Conservation (phyloP, 2,888 invertebrate genomes). For the Aproaerema taeniolella region DNA sequence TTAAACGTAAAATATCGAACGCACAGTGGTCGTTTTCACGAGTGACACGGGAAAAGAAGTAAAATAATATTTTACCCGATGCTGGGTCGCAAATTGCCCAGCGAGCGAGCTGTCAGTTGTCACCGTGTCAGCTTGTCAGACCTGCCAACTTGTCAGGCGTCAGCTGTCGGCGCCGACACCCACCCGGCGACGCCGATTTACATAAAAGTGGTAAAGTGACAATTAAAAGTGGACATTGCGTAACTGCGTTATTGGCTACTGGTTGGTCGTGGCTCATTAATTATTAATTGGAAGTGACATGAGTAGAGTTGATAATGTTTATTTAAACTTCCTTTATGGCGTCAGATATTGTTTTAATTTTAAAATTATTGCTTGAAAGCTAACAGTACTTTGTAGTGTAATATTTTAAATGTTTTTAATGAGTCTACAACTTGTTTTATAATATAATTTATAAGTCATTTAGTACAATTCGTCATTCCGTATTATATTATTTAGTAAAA, state of each 20-base stretch:
- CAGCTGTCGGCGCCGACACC: constrained; percentile 43
- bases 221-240: constrained; percentile 50
- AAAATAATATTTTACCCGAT: constrained; percentile 44
- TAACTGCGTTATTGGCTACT: constrained; percentile 19
- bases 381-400: background rate
- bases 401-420: background rate
- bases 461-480: too few species aligned
- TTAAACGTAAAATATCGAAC: constrained; percentile 8
- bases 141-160: constrained; percentile 32
- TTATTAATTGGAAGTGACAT: constrained; percentile 1
- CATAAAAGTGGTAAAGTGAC: constrained; percentile 64
- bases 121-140: constrained; percentile 53
- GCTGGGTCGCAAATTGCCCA: constrained; percentile 59
- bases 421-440: too few species aligned
- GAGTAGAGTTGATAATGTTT: background rate
- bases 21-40: constrained; percentile 23
- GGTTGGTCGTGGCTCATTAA: constrained; percentile 8
- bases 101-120: constrained; percentile 57
- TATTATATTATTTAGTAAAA: too few species aligned
- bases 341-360: background rate
- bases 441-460: too few species aligned
- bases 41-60: constrained; percentile 28
- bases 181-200: constrained; percentile 54
- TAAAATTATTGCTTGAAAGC: background rate
- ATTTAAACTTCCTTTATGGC: background rate